Base-by-base conservation (phyloP, 2,113 vertebrate species). In the Ptyas mucosa region DNA sequence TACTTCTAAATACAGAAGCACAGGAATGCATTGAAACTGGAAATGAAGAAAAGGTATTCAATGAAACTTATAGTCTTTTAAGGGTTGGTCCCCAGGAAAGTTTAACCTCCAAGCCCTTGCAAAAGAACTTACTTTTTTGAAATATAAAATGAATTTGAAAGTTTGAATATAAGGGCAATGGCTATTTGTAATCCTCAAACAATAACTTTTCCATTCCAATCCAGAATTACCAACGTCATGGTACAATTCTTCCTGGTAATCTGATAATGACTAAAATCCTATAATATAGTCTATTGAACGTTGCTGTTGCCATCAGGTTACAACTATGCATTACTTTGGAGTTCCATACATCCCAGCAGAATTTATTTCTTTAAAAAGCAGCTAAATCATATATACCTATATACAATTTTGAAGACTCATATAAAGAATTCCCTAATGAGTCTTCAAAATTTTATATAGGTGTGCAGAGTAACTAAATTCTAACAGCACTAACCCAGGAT, bases 131-230 rank as follows among this genome's bases (percentile, higher is more conserved):
- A 46, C 18, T 61, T n/a, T 29, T 96, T 94, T 96, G 95, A 96
- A 95, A 95, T 94, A 95, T 96, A 96, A 95, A 95, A 94, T 94
- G 92, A 96, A 95, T 97, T 95, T 95, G 95, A 87, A 95, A 95
- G 95, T 39, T 81, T 39, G 18, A 39, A 81, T 81, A 95, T 95
- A 96, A 64, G 94, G 94, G 94, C 94, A 93, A 90, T 93, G 91
- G 91, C 94, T 96, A 92, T 96, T 90, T 93, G 94, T 93, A 96
- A 95, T 94, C 94, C 93, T 95, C 95, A 96, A 94, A 95, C 15
- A 11, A 8, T 34, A 88, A 93, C 95, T 95, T 55, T 85, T 95
- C 94, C 91, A 92, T 86, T 34, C 49, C 23, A n/a, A 90, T 88
- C 90, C 87, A 93, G 91, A 94, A 89, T 53, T 94, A 87, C 94